phyloP scores from a whole-genome alignment of 1,140 invertebrate species.

The Pemphigus obesinymphae region DNA sequence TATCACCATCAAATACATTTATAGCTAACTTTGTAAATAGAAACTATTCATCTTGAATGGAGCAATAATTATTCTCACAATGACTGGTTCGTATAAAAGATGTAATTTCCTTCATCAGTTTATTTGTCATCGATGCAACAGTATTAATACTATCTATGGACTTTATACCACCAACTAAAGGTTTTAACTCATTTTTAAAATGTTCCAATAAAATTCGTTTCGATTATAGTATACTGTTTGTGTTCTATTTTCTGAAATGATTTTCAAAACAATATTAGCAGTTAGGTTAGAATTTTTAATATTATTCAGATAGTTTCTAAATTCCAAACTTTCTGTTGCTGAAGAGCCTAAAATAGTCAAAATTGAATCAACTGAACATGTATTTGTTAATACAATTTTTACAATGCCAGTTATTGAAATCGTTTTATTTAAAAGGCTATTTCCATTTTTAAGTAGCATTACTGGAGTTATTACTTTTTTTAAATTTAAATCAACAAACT shows the following conservation, averaged over 20 bases:
- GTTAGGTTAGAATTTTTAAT: neutral
- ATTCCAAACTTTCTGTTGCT: neutral
- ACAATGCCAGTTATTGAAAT: neutral
- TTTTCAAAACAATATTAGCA: neutral
- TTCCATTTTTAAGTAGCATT: neutral
- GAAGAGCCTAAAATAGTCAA: neutral
- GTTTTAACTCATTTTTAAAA: neutral
- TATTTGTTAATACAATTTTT: neutral
- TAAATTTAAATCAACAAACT: neutral
- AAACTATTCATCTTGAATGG: neutral
- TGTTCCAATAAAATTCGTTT: neutral
- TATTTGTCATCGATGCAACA: neutral
- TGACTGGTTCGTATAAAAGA: neutral
- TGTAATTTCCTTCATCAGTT: neutral
- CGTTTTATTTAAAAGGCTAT: neutral
- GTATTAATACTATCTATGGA: neutral
- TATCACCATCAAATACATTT: neutral
- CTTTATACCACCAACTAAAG: neutral
- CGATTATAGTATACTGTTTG: neutral
- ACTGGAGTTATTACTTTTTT: neutral
- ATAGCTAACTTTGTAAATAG: neutral
- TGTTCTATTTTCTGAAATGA: neutral
- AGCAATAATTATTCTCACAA: neutral
- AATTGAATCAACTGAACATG: neutral
- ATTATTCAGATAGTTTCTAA: neutral